Evolutionary conservation across 2,113 vertebrate species (phyloP).

Genomic region (Merops nubicus): DNA sequence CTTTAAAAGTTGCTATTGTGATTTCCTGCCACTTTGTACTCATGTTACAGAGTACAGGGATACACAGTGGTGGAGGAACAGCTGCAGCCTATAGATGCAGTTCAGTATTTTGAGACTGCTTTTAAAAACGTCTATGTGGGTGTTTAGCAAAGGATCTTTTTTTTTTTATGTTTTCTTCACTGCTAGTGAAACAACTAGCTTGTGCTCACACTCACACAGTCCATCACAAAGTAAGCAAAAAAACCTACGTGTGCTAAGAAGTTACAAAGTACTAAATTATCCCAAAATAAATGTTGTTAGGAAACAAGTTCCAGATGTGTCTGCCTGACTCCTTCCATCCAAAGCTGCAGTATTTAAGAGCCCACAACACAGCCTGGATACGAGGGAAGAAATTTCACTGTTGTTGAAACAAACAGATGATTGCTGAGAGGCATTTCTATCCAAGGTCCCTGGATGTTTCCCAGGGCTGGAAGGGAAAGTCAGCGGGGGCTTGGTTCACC

Average conservation of each 20-base stretch:
- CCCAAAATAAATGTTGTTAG: neutral
- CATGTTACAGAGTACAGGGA: neutral
- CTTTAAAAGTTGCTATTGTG: neutral
- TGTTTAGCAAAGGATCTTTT: conserved; percentile 18
- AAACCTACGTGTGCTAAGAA: neutral
- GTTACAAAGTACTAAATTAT: neutral
- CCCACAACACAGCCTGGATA: neutral
- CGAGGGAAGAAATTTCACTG: neutral
- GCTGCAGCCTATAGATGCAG: conserved; percentile 22
- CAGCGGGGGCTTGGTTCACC: neutral
- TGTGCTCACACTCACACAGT: neutral
- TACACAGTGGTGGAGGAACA: neutral
- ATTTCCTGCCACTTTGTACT: neutral
- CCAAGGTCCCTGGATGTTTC: neutral
- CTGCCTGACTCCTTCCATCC: neutral
- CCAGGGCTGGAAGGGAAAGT: neutral
- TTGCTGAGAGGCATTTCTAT: neutral
- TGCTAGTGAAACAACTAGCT: neutral
- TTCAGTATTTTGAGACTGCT: conserved; percentile 22
- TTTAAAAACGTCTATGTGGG: conserved; percentile 37
- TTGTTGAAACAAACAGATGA: neutral
- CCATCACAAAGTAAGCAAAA: neutral
- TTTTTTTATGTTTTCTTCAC: neutral
- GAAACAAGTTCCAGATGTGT: neutral
- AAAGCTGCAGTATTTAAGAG: neutral